A percentile compares a stretch with the other conserved stretches of the same genome.
These are phyloP conservation scores for Strix aluco DNA, from an alignment of 2,113 vertebrate genomes.

Conservation along the genomic window DNA sequence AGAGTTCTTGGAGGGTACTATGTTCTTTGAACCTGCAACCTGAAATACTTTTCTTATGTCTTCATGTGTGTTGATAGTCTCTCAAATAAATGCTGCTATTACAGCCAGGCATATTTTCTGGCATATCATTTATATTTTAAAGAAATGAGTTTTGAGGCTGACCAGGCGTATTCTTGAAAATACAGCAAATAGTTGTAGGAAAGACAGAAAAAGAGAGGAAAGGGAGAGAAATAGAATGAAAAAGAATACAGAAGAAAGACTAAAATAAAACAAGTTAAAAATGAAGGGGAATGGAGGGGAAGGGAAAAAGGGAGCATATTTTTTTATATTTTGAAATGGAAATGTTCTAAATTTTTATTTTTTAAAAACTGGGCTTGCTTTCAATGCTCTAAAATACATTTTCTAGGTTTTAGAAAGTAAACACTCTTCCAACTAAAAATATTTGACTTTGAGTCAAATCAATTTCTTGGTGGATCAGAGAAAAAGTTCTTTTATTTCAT, in stretches of 20 bases:
- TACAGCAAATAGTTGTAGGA: not conserved
- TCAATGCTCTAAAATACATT: not conserved
- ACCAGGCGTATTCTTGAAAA: not conserved
- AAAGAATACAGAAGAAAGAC: not conserved
- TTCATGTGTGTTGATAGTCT: not conserved
- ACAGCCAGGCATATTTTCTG: not conserved
- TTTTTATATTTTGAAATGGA: not conserved
- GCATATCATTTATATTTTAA: not conserved
- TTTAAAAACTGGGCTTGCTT: too few relatives aligned
- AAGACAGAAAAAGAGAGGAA: not conserved
- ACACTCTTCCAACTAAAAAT: not conserved
- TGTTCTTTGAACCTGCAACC: not conserved
- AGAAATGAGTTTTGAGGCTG: not conserved
- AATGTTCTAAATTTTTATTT: not conserved
- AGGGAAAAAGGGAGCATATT: fast-evolving
- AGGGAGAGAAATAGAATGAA: not conserved
- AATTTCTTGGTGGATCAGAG: not conserved
- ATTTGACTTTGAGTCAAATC: not conserved
- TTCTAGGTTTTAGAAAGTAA: not conserved
- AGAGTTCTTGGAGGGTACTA: not conserved
- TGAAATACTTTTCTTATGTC: not conserved
- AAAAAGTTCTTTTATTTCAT: not conserved
- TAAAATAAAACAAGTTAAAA: not conserved
- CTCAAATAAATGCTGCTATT: not conserved
- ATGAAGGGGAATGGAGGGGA: too few relatives aligned